Percentiles rank a stretch among this genome's conserved stretches.
Conservation (phyloP, 1,140 invertebrate species). For the Pseudomyrmex sp. region DNA sequence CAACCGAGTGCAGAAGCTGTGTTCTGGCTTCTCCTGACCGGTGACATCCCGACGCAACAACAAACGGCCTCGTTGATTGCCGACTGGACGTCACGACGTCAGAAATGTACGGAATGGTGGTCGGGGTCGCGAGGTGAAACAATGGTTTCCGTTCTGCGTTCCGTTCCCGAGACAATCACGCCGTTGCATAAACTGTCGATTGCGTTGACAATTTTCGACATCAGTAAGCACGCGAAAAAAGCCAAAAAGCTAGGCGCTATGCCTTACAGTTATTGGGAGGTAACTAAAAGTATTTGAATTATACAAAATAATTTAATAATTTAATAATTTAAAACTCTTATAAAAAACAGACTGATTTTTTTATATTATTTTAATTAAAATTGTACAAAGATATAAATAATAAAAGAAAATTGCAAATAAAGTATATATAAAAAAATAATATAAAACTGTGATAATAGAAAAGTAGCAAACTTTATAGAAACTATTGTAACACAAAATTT, state of each 20-base stretch:
- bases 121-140: slow-evolving; percentile 68
- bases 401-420: background rate
- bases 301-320: background rate
- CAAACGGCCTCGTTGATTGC: slow-evolving; percentile 74
- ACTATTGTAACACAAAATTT: background rate
- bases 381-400: background rate
- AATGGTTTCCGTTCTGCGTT: slow-evolving; percentile 65
- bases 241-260: slow-evolving; percentile 59
- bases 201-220: slow-evolving; percentile 72
- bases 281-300: slow-evolving; percentile 44
- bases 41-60: slow-evolving; percentile 77
- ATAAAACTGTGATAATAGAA: background rate
- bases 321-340: background rate
- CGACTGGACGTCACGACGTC: slow-evolving; percentile 75
- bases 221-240: slow-evolving; percentile 60
- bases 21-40: slow-evolving; percentile 79
- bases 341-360: too few species aligned
- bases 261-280: slow-evolving; percentile 77
- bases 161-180: slow-evolving; percentile 70
- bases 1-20: slow-evolving; percentile 77
- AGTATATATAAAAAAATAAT: background rate
- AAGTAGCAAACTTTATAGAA: background rate
- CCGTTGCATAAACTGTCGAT: slow-evolving; percentile 73
- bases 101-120: slow-evolving; percentile 73
- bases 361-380: too few species aligned